phyloP scores from a whole-genome alignment of 2,888 invertebrate genomes.

The Athetis lepigone region DNA sequence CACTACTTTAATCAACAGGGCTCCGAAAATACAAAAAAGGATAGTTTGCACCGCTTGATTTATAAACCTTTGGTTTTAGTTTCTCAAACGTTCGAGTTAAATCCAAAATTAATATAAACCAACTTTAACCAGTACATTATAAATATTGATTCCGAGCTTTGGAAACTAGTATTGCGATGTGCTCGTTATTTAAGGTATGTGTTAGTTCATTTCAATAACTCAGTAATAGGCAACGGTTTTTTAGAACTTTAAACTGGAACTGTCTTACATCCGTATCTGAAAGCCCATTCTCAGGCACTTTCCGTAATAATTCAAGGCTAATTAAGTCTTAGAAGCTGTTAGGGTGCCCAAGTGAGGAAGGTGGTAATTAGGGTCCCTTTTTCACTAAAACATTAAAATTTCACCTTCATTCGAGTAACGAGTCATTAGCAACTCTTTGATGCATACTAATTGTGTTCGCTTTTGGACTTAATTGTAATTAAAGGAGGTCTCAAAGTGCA shows the following conservation, averaged over 20 bases:
- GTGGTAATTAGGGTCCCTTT: conserved; percentile 81
- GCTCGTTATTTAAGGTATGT: too few relatives aligned
- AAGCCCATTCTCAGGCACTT: conserved; percentile 59
- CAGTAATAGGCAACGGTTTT: conserved; percentile 8
- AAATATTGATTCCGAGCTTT: too few relatives aligned
- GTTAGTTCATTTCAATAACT: too few relatives aligned
- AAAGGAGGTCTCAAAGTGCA: conserved; percentile 55
- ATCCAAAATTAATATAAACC: too few relatives aligned
- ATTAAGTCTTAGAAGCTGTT: conserved; percentile 82
- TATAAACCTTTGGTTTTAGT: too few relatives aligned
- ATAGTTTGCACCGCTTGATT: too few relatives aligned
- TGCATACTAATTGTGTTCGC: conserved; percentile 79
- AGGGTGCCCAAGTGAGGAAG: conserved; percentile 78
- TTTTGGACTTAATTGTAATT: conserved; percentile 69
- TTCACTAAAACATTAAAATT: conserved; percentile 84
- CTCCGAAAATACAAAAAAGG: too few relatives aligned
- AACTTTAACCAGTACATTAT: neutral
- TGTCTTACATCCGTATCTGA: conserved; percentile 40
- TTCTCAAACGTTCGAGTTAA: too few relatives aligned
- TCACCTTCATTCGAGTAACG: conserved; percentile 75
- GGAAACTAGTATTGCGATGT: too few relatives aligned
- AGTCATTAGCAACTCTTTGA: conserved; percentile 82
- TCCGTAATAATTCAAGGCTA: conserved; percentile 80
- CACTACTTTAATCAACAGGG: too few relatives aligned
- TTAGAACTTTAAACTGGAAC: conserved; percentile 10